A percentile compares a stretch with the other conserved stretches of the same genome.
These are phyloP conservation scores for Emys orbicularis DNA, from an alignment of 2,797 vertebrate species.

Conservation along the genomic window DNA sequence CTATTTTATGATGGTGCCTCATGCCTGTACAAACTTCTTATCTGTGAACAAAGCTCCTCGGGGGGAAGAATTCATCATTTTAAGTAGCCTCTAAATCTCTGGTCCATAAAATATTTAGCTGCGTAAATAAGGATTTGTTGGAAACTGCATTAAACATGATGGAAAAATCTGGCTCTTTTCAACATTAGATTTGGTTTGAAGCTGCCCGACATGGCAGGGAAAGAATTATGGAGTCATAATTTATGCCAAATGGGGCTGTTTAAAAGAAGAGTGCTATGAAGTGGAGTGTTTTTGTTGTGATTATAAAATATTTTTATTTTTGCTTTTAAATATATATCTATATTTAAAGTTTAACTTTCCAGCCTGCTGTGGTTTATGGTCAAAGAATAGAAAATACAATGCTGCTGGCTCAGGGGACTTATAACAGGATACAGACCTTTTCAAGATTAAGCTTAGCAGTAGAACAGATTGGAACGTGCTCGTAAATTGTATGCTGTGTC, in stretches of 20 bases:
- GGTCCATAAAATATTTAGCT: conserved; percentile 31
- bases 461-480: not conserved
- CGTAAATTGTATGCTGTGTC: not conserved
- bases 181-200: not conserved
- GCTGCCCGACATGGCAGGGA: not conserved
- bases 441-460: not conserved
- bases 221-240: not conserved
- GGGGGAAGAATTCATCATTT: conserved; percentile 4
- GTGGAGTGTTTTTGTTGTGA: fast-evolving
- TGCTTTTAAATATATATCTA: fast-evolving
- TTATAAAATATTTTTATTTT: conserved; percentile 2
- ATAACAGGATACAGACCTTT: not conserved
- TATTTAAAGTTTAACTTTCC: conserved; percentile 2
- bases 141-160: conserved; percentile 1
- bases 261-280: not conserved
- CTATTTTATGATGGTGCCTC: not conserved
- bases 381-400: not conserved
- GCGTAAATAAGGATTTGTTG: not conserved
- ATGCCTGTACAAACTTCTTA: not conserved
- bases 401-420: not conserved
- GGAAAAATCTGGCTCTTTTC: conserved; percentile 1
- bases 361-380: not conserved
- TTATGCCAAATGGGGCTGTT: not conserved
- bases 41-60: not conserved
- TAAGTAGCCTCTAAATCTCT: conserved; percentile 1